Percentiles rank a stretch among this genome's conserved stretches.
Evolutionary conservation across 2,113 vertebrate species (phyloP).

Genomic region (Indicator indicator): DNA sequence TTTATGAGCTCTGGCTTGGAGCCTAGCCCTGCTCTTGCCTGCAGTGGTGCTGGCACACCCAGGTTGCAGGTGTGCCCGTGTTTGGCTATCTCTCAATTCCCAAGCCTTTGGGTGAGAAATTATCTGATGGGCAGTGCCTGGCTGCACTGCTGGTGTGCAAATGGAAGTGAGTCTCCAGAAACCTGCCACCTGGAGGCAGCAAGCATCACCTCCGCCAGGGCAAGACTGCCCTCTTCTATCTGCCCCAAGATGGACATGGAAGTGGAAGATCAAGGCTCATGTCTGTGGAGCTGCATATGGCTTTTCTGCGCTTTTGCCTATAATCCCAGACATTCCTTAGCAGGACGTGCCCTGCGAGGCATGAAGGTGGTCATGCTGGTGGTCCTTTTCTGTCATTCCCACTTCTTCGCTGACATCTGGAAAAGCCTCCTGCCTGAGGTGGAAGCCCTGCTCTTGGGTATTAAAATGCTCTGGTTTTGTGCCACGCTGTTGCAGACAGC

Average conservation of each 20-base stretch:
- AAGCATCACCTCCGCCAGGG: not conserved
- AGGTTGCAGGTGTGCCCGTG: not conserved
- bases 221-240: accelerated
- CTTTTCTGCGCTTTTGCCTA: not conserved
- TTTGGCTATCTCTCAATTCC: not conserved
- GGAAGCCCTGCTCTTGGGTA: not conserved
- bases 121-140: not conserved
- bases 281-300: accelerated
- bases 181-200: not conserved
- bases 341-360: accelerated
- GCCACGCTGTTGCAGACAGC: not conserved
- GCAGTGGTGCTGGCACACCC: conserved; percentile 13
- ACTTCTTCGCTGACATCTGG: accelerated
- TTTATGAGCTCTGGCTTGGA: not conserved
- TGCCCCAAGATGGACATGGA: accelerated
- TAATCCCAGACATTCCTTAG: not conserved
- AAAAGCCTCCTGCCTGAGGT: accelerated
- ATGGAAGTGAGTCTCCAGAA: accelerated
- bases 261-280: accelerated
- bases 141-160: accelerated
- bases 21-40: not conserved
- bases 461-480: not conserved
- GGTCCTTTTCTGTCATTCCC: not conserved
- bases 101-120: conserved; percentile 4
- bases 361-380: not conserved